phyloP scores from a whole-genome alignment of 2,113 vertebrate species.

The Camarhynchus parvulus region DNA sequence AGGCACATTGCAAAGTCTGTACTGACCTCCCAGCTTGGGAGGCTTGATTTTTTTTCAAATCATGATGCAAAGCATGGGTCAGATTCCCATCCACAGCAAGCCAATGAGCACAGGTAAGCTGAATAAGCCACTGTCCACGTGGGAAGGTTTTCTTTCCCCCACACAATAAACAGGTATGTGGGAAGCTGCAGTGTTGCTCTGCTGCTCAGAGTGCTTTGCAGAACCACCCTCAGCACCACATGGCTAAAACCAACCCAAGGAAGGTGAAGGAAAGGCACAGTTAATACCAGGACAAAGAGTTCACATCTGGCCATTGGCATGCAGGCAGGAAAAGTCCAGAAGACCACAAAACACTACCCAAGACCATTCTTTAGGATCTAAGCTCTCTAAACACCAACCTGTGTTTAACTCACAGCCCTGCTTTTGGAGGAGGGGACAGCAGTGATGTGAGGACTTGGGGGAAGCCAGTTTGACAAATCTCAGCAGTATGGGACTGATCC shows the following conservation, averaged over 20 bases:
- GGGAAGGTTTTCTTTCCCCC: not conserved
- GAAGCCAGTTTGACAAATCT: constrained; percentile 1
- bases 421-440: not conserved
- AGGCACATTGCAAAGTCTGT: not conserved
- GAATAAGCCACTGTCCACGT: not conserved
- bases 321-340: not conserved
- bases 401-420: not conserved
- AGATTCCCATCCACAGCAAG: not conserved
- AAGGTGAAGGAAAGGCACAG: not conserved
- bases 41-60: not conserved
- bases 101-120: not conserved
- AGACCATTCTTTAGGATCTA: not conserved
- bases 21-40: not conserved
- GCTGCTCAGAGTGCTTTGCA: not conserved
- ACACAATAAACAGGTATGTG: not conserved
- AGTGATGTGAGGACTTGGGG: not conserved
- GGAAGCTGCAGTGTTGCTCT: not conserved
- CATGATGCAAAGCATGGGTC: not conserved
- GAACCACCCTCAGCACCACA: not conserved
- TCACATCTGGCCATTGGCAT: not conserved
- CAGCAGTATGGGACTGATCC: not conserved
- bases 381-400: not conserved
- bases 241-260: not conserved
- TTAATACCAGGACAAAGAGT: not conserved
- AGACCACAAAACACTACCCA: not conserved